Base-by-base conservation (phyloP, 2,797 vertebrate genomes). In the Anomalospiza imberbis region DNA sequence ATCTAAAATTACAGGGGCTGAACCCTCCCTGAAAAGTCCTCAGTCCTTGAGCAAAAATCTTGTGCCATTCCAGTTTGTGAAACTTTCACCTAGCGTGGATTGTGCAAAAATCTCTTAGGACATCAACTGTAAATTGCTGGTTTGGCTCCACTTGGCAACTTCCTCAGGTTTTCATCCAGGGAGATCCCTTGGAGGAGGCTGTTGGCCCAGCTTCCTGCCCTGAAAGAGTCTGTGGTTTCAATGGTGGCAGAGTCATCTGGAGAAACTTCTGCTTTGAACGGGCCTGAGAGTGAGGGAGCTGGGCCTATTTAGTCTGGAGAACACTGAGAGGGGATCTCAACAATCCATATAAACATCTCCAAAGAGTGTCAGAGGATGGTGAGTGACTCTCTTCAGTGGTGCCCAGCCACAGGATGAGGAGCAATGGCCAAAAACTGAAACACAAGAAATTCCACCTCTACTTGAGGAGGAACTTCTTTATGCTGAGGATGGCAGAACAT, bases 151-250 rank as follows among this genome's bases (percentile, higher is more conserved):
- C 76, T 65, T 83, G 72, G 76, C 85, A 85, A 77, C 54, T 96
- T 96, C 94, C 94, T 75, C 45, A 55, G 50, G 50, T 65, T 66
- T 83, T 76, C 79, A 80, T 96, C 65, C 89, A 84, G 66, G 73
- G 91, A 16, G 48, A 83, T 93, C 38, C 76, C 73, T 84, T 73
- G 9, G 3, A 95, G 68, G 85, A 7, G 32, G 62, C 79, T 1
- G 96, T 96, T 96, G 93, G 88, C 68, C 68, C 34, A 7, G 76
- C 85, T 96, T 94, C 93, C 94, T 94, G 85, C 50, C 85, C 91
- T 88, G 70, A 88, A 54, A 62, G 13, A 28, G 85, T 65, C 66
- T 88, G 91, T 78, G 96, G 94, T 89, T 92, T 68, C 66, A 21
- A 3, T 32, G 54, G 45, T 36, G 73, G 11, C 65, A 80, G 32